Percentiles rank a stretch among this genome's conserved stretches.
Evolutionary conservation across 2,888 invertebrate genomes (phyloP).

Genomic region (Eristalis intricaria): DNA sequence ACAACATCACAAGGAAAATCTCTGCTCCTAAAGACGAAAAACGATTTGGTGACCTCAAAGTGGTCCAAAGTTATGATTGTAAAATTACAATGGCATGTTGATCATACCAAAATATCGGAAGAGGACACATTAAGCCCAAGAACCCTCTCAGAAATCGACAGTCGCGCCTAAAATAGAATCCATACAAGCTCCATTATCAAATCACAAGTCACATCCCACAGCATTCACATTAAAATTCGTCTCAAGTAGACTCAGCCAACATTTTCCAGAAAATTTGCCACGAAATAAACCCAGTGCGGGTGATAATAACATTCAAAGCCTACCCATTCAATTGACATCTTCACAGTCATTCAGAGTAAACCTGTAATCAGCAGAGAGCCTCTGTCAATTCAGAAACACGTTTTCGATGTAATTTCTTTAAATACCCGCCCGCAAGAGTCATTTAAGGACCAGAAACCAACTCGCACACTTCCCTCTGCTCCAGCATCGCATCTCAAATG

Average conservation of each 20-base stretch:
- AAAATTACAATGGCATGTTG: too few relatives aligned
- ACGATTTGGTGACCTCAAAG: too few relatives aligned
- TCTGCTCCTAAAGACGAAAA: too few relatives aligned
- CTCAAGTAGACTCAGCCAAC: neutral
- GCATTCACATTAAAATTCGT: neutral
- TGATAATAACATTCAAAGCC: neutral
- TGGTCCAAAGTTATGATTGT: too few relatives aligned
- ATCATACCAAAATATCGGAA: too few relatives aligned
- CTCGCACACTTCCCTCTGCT: neutral
- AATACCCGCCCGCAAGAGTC: neutral
- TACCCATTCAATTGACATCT: neutral
- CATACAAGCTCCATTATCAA: neutral
- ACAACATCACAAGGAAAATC: too few relatives aligned
- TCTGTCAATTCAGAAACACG: neutral
- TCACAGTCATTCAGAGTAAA: neutral
- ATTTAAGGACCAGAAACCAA: neutral
- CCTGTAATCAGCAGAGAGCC: neutral
- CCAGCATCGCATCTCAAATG: conserved; percentile 45
- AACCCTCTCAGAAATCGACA: neutral
- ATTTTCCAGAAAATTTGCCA: neutral
- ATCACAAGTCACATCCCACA: neutral
- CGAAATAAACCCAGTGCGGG: neutral
- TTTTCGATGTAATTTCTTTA: neutral
- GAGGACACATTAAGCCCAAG: too few relatives aligned
- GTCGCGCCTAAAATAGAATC: neutral